phyloP scores from a whole-genome alignment of 1,140 invertebrate species.

The Carposina sasakii region DNA sequence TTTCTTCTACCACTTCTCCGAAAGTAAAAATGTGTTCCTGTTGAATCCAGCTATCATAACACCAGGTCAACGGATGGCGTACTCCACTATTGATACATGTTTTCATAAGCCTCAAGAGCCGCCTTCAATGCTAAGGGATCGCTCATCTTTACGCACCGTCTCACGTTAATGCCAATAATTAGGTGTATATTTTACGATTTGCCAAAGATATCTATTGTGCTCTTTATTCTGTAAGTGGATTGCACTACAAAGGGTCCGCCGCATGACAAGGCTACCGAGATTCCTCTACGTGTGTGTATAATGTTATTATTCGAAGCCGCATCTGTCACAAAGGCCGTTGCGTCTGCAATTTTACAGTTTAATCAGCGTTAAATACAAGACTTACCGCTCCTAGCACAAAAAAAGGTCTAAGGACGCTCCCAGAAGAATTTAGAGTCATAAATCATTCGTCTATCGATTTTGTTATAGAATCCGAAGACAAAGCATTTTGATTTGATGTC shows the following conservation, averaged over 20 bases:
- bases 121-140: slow-evolving; percentile 40
- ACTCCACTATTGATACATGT: slow-evolving; percentile 46
- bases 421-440: slow-evolving; percentile 50
- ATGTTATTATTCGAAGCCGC: slow-evolving; percentile 63
- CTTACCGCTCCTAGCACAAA: slow-evolving; percentile 40
- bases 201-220: slow-evolving; percentile 62
- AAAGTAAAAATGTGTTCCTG: too few relatives aligned
- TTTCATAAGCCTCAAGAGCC: slow-evolving; percentile 62
- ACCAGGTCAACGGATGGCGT: slow-evolving; percentile 23
- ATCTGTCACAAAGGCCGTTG: slow-evolving; percentile 62
- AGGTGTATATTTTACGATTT: slow-evolving; percentile 70
- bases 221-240: slow-evolving; percentile 68
- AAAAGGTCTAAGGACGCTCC: slow-evolving; percentile 44
- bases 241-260: slow-evolving; percentile 48
- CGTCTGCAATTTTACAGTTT: slow-evolving; percentile 69
- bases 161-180: slow-evolving; percentile 62
- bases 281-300: slow-evolving; percentile 49
- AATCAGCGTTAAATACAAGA: slow-evolving; percentile 70
- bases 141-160: slow-evolving; percentile 51
- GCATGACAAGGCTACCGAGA: slow-evolving; percentile 44
- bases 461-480: too few relatives aligned
- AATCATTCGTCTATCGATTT: slow-evolving; percentile 55
- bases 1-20: too few relatives aligned
- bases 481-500: too few relatives aligned
- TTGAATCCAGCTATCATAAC: slow-evolving; percentile 39